Conservation (phyloP, 1,140 invertebrate genomes). For the Carcinoscorpius rotundicauda region DNA sequence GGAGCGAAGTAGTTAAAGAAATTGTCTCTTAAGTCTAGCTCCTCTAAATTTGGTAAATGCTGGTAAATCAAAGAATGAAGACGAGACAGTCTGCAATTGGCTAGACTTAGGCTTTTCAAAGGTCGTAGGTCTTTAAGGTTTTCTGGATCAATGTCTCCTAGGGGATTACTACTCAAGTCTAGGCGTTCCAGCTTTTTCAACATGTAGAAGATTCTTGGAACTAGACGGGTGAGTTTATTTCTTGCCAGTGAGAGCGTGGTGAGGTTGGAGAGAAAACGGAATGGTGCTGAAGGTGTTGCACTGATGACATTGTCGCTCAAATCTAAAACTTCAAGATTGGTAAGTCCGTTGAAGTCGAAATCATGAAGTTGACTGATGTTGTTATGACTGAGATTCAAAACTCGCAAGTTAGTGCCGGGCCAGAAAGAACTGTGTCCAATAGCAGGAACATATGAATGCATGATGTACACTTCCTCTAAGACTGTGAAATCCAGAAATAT, state of each 20-base stretch:
- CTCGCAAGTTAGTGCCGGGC: conserved; percentile 50
- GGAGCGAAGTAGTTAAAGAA: conserved; percentile 48
- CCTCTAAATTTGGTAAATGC: conserved; percentile 21
- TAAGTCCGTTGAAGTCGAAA: conserved; percentile 34
- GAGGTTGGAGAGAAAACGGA: conserved; percentile 50
- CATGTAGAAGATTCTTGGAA: conserved; percentile 51
- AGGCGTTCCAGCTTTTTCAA: conserved; percentile 50
- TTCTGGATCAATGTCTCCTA: conserved; percentile 54
- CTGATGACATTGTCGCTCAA: conserved; percentile 39
- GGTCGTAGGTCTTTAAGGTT: conserved; percentile 25
- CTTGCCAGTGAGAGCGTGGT: conserved; percentile 50
- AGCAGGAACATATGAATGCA: conserved; percentile 57
- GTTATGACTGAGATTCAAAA: conserved; percentile 59
- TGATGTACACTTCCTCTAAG: conserved; percentile 59
- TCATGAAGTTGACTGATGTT: conserved; percentile 52
- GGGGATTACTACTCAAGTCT: conserved; percentile 58
- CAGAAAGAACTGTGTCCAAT: conserved; percentile 65
- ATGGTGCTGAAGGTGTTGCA: conserved; percentile 50
- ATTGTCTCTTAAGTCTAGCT: conserved; percentile 43
- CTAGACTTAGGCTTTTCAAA: conserved; percentile 52
- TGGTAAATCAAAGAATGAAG: conserved; percentile 26
- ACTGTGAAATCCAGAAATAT: conserved; percentile 52
- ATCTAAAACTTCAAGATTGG: conserved; percentile 35
- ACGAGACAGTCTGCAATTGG: conserved; percentile 21
- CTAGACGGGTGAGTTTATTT: conserved; percentile 54